Evolutionary conservation across 1,140 invertebrate genomes (phyloP), one percentile per base, ranked within the genome.

Genomic region (Anoplolepis gracilipes): DNA sequence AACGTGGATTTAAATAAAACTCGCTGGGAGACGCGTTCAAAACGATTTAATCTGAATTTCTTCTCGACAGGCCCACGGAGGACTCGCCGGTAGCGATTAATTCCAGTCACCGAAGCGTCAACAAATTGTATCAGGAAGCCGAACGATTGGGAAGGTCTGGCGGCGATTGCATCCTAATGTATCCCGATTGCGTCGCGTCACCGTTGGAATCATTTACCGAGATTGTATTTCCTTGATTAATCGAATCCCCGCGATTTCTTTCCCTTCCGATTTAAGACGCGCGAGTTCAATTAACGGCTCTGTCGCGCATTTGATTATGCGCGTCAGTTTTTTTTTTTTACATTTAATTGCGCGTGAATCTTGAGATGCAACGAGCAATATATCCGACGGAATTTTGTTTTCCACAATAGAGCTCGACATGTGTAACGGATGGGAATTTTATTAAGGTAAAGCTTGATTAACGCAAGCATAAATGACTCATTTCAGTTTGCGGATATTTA

Each of bases 171-270:
- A 67, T 87, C 67, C 75, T 88, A 85, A 90, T 90, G 88, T 95
- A 95, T 88, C 85, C 91, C 22, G 85, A 91, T 90, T 95, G 95
- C 88, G 84, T 88, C 79, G 90, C 92, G 76, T 94, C 94, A 67
- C 93, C 91, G 13, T 85, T 95, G 69, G 89, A 94, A 87, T 92
- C 91, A 79, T 93, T 95, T 88, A 95, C 94, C 49, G 86, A 93
- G 85, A 93, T 95, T 86, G 84, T 87, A 85, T 92, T 92, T 85
- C 85, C 89, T 82, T 94, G 88, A 65, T 36, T 62, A 55, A 69
- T 42, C n/a, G n/a, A 33, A 61, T 88, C 73, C 36, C 28, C 39
- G 61, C 49, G 2, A 6, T 49, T 69, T 67, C 42, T 4, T 49
- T 69, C 22, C n/a, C 39, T 53, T 59, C 11, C 28, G 28, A 3